Conservation (phyloP, 92 coral and sea anemone species). For the Parazoanthus swiftii region DNA sequence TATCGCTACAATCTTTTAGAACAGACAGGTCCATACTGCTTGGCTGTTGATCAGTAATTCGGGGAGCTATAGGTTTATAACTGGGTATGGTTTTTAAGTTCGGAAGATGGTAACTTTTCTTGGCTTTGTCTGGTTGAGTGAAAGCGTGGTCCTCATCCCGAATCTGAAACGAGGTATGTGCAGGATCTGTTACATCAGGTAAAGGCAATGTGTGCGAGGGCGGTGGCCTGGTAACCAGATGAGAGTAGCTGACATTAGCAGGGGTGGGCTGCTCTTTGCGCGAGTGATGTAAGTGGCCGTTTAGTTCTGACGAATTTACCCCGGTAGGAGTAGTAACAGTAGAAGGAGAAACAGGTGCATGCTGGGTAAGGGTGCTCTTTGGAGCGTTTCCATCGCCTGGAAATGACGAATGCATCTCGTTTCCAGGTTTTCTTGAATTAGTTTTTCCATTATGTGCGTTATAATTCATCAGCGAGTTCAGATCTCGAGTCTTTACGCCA, state of each 20-base stretch:
- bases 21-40: neutral
- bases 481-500: neutral
- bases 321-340: neutral
- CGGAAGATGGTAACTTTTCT: conserved; percentile 16
- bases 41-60: neutral
- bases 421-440: neutral
- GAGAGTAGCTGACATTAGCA: neutral
- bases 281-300: neutral
- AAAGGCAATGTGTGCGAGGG: neutral
- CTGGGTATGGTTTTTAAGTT: conserved; percentile 15
- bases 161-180: neutral
- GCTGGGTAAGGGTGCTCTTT: neutral
- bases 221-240: neutral
- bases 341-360: neutral
- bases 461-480: neutral
- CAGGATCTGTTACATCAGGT: neutral
- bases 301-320: neutral
- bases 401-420: neutral
- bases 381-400: neutral
- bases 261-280: neutral
- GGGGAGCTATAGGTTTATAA: neutral
- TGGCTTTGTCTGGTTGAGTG: neutral
- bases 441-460: neutral
- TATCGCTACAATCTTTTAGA: too few species aligned
- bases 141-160: neutral